Percentiles rank a stretch among this genome's conserved stretches.
phyloP scores from a whole-genome alignment of 2,888 invertebrate species.

The Leptinotarsa juncta region DNA sequence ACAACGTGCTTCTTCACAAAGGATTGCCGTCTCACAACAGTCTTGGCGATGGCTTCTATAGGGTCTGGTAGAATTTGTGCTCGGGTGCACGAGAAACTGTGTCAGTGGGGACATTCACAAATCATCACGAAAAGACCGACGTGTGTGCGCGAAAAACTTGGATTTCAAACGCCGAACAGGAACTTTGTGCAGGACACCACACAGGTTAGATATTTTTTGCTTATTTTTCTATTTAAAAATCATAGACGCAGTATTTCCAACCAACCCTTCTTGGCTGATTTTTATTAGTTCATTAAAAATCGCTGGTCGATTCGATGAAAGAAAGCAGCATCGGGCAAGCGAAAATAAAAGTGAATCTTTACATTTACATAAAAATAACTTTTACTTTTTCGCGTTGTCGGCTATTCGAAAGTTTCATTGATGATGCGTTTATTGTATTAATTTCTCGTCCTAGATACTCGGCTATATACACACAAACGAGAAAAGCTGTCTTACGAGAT shows the following conservation, averaged over 20 bases:
- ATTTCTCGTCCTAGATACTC: slow-evolving; percentile 41
- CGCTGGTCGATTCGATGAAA: neutral
- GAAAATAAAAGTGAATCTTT: slow-evolving; percentile 36
- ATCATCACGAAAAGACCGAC: slow-evolving; percentile 42
- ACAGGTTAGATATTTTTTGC: slow-evolving; percentile 36
- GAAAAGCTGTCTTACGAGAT: slow-evolving; percentile 31
- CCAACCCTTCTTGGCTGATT: neutral
- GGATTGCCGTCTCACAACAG: slow-evolving; percentile 71
- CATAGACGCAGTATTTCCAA: neutral
- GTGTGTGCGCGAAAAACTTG: slow-evolving; percentile 77
- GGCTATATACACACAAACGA: slow-evolving; percentile 18
- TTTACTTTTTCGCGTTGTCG: slow-evolving; percentile 42
- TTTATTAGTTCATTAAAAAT: neutral
- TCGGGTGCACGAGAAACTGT: slow-evolving; percentile 84
- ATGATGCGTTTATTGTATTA: slow-evolving; percentile 46
- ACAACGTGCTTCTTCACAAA: slow-evolving; percentile 41
- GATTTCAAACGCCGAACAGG: slow-evolving; percentile 67
- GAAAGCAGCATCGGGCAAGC: slow-evolving; percentile 8
- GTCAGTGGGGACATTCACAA: slow-evolving; percentile 79
- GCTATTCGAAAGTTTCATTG: slow-evolving; percentile 44
- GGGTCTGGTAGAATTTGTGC: slow-evolving; percentile 85
- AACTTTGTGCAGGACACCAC: slow-evolving; percentile 37
- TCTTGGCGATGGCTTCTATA: slow-evolving; percentile 86
- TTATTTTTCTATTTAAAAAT: neutral
- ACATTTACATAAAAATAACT: slow-evolving; percentile 39